Base-by-base conservation (phyloP, 1,140 invertebrate species). In the Planococcus citri region DNA sequence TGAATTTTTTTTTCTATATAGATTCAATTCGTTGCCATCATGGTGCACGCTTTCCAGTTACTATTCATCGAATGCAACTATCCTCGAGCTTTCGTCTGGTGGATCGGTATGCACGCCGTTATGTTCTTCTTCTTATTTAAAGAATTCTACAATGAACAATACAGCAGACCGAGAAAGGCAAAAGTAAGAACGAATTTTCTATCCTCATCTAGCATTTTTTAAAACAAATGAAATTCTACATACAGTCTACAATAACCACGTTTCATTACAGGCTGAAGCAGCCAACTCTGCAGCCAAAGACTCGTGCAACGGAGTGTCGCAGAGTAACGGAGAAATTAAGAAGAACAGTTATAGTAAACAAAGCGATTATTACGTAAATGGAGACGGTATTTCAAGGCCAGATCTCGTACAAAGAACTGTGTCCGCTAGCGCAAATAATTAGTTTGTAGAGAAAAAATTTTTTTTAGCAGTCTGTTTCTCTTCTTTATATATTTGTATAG, bases 51-150 rank as follows among this genome's bases (percentile, higher is more conserved):
- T 12, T 87, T 90, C 81, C 90, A 94, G 78, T 78, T 94, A 27
- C 79, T 94, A 67, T 91, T 92, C 80, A 87, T 87, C 74, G 89
- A 93, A 25, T 94, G 92, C 82, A 83, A 91, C 75, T 94, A 91
- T 75, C 91, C 90, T 0, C 87, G 83, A 70, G 83, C 83, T 1
- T 88, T 89, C 73, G 83, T 83, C 21, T 87, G 87, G 85, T 83
- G 84, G 81, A 85, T 89, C 76, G 83, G 87, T 73, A 78, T 85
- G 41, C 90, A 91, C 76, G 88, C 88, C 1, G 74, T 89, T 17
- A 85, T 91, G 78, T 91, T 92, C 79, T 88, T 87, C 74, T 85
- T 88, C 79, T 81, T 92, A 60, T 92, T 92, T 78, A 83, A 82
- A 12, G 81, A 87, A 74, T 92, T 91, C 77, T 92, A 91, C 79